Evolutionary conservation across 2,797 vertebrate genomes (phyloP).

Genomic region (Adelosebastes latens): DNA sequence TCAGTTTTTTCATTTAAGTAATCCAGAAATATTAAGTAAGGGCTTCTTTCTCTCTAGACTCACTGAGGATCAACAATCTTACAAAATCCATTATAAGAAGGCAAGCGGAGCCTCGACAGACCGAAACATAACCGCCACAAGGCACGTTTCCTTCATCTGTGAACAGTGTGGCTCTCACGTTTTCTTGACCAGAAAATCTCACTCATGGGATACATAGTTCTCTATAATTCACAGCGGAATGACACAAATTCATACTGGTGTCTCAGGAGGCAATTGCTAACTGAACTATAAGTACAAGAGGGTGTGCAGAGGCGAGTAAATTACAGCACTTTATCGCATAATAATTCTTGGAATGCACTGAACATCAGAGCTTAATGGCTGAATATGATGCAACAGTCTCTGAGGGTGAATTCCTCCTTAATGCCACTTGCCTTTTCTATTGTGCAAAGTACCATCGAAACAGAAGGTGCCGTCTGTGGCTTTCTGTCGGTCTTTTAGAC

Average conservation of each 20-base stretch:
- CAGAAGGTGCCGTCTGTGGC: neutral
- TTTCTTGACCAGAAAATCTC: conserved; percentile 47
- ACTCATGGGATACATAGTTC: conserved; percentile 15
- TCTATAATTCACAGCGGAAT: conserved; percentile 27
- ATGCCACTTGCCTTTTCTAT: conserved; percentile 21
- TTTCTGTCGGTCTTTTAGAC: neutral
- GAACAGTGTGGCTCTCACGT: neutral
- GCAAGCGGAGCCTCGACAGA: neutral
- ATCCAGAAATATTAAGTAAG: neutral
- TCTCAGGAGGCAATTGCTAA: conserved; percentile 33
- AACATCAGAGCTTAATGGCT: conserved; percentile 38
- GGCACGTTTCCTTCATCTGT: conserved; percentile 14
- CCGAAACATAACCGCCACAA: neutral
- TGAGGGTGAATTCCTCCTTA: conserved; percentile 35
- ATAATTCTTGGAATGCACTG: conserved; percentile 41
- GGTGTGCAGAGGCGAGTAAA: conserved; percentile 38
- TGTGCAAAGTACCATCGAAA: neutral
- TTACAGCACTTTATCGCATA: conserved; percentile 44
- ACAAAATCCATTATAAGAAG: neutral
- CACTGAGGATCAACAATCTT: neutral
- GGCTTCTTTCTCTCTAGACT: neutral
- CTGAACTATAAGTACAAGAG: conserved; percentile 48
- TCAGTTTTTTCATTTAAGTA: neutral
- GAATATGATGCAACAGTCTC: conserved; percentile 43
- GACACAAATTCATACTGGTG: conserved; percentile 1